Evolutionary conservation across 2,888 invertebrate species (phyloP).

Genomic region (Timandra comae): DNA sequence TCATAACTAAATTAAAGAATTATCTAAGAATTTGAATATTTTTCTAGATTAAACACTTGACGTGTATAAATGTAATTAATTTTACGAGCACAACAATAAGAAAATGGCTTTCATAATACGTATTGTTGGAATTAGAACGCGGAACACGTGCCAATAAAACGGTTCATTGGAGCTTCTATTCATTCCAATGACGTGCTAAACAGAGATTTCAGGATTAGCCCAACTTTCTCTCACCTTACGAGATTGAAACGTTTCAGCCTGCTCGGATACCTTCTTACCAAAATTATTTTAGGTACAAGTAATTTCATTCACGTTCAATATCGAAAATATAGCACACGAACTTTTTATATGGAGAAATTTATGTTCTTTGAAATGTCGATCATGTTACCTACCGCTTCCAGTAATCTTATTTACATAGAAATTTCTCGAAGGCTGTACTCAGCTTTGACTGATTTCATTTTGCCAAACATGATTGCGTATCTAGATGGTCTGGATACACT

Average conservation of each 20-base stretch:
- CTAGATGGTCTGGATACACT: too few relatives aligned
- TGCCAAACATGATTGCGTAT: neutral
- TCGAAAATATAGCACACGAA: neutral
- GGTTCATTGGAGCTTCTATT: constrained; percentile 24
- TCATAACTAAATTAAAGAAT: too few relatives aligned
- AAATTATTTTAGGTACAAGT: too few relatives aligned
- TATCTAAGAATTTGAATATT: too few relatives aligned
- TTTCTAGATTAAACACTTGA: too few relatives aligned
- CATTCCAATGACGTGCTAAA: constrained; percentile 23
- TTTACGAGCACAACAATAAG: too few relatives aligned
- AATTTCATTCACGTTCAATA: too few relatives aligned
- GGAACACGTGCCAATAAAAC: constrained; percentile 26
- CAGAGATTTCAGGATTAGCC: constrained; percentile 20
- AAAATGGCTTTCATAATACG: constrained; percentile 10
- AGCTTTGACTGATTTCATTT: constrained; percentile 36
- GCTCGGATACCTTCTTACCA: too few relatives aligned
- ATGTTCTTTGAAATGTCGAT: constrained; percentile 8
- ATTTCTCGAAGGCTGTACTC: constrained; percentile 27
- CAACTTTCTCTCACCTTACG: too few relatives aligned
- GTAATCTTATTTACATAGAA: constrained; percentile 42
- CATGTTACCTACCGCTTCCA: constrained; percentile 29
- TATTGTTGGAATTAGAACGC: constrained; percentile 15
- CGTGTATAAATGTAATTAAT: too few relatives aligned
- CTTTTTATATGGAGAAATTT: neutral
- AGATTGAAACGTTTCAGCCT: too few relatives aligned